These are phyloP conservation scores for Protonibea diacanthus DNA, from an alignment of 2,797 vertebrate genomes.

Conservation along the genomic window DNA sequence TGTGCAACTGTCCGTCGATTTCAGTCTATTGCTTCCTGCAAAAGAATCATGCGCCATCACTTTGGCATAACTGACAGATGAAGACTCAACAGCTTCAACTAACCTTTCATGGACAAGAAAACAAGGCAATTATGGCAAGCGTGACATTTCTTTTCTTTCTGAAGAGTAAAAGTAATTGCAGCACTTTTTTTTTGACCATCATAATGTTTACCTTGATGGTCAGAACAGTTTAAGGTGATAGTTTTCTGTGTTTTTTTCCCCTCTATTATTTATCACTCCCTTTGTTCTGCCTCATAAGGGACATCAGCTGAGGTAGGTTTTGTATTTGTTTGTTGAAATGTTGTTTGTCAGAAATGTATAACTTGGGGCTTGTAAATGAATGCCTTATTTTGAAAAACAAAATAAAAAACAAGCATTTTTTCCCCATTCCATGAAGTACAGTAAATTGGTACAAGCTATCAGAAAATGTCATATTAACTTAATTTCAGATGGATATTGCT, in stretches of 20 bases:
- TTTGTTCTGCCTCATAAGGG: too few species aligned
- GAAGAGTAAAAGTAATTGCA: constrained; percentile 3
- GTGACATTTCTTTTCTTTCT: constrained; percentile 25
- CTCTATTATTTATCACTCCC: too few species aligned
- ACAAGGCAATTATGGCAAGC: constrained; percentile 8
- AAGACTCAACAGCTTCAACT: constrained; percentile 9
- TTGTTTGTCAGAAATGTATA: too few species aligned
- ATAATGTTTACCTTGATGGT: background rate
- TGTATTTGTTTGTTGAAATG: too few species aligned
- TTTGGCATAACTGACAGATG: background rate
- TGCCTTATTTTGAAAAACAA: too few species aligned
- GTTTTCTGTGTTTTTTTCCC: background rate
- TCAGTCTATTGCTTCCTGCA: constrained; percentile 18
- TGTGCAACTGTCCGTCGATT: constrained; percentile 21
- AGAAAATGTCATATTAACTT: background rate
- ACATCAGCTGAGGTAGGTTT: too few species aligned
- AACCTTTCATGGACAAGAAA: constrained; percentile 28
- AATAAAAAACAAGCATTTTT: too few species aligned
- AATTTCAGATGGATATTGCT: background rate
- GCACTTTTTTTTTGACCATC: background rate
- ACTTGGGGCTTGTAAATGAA: too few species aligned
- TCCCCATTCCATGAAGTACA: background rate
- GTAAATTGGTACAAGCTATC: too few species aligned
- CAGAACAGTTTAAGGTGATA: background rate
- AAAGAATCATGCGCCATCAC: constrained; percentile 3